These are phyloP conservation scores for Enteromius argenteus DNA, from an alignment of 2,797 vertebrate genomes.

Conservation along the genomic window DNA sequence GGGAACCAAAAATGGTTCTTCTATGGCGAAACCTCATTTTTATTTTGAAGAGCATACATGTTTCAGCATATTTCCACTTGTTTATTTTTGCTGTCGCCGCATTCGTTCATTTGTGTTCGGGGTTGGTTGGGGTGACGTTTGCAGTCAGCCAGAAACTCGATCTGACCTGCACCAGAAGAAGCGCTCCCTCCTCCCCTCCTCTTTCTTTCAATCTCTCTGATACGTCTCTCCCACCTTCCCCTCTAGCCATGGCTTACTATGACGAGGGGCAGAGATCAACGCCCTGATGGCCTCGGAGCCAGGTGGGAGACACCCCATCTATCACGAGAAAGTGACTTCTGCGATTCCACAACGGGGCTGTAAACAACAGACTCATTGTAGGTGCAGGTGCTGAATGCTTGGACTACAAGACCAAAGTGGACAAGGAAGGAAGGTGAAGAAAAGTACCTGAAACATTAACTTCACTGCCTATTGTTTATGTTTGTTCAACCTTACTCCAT, in stretches of 20 bases:
- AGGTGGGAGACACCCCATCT: conserved; percentile 64
- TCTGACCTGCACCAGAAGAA: conserved; percentile 65
- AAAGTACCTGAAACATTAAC: conserved; percentile 1
- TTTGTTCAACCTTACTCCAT: conserved; percentile 9
- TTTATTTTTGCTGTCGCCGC: conserved; percentile 15
- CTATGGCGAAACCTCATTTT: not conserved
- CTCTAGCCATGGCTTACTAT: conserved; percentile 52
- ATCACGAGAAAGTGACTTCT: conserved; percentile 52
- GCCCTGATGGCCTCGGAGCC: conserved; percentile 56
- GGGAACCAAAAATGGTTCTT: not conserved
- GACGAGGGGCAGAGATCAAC: conserved; percentile 58
- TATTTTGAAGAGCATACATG: not conserved
- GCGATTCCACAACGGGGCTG: conserved; percentile 17
- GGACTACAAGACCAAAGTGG: not conserved
- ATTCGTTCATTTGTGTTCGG: not conserved
- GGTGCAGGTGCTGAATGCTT: conserved; percentile 35
- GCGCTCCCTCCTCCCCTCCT: conserved; percentile 13
- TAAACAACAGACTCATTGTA: conserved; percentile 57
- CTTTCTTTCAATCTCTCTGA: conserved; percentile 41
- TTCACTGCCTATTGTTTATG: not conserved
- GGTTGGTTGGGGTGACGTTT: conserved; percentile 59
- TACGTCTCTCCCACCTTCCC: conserved; percentile 56
- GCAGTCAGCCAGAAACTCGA: conserved; percentile 71
- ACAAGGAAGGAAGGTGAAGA: not conserved
- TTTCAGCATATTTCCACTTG: conserved; percentile 48